A percentile compares a stretch with the other conserved stretches of the same genome.
Evolutionary conservation across 1,140 invertebrate genomes (phyloP).

Genomic region (Caenorhabditis brenneri): DNA sequence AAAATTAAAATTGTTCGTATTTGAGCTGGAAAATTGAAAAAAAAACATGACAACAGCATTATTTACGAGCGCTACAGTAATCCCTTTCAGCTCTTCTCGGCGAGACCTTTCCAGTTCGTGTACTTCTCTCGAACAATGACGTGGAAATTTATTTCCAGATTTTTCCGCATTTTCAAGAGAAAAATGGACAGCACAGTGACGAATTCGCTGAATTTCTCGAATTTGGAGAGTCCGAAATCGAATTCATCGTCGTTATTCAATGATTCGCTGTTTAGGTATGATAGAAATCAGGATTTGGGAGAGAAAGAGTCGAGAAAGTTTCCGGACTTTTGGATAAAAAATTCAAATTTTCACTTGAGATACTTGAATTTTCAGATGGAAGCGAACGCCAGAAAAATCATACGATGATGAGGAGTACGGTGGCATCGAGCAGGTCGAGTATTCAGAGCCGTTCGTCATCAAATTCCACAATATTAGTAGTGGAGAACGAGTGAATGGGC

Average conservation of each 20-base stretch:
- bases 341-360: too few relatives aligned
- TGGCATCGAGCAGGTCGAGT: not conserved
- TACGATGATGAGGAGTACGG: not conserved
- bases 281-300: not conserved
- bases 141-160: not conserved
- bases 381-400: not conserved
- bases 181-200: not conserved
- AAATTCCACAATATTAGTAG: conserved; percentile 30
- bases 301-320: too few relatives aligned
- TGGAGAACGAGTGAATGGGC: conserved; percentile 12
- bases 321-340: too few relatives aligned
- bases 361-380: conserved; percentile 46
- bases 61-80: conserved; percentile 1
- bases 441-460: conserved; percentile 15
- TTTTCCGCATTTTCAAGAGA: not conserved
- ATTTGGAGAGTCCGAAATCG: conserved; percentile 7
- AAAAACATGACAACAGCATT: too few relatives aligned
- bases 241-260: conserved; percentile 2
- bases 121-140: not conserved
- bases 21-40: too few relatives aligned
- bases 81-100: not conserved
- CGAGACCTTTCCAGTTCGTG: not conserved
- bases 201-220: conserved; percentile 17
- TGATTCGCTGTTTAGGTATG: not conserved
- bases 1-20: too few relatives aligned